Evolutionary conservation across 53 echinoderm and acorn worm genomes (phyloP), one percentile per base, ranked within the genome.

Genomic region (Hippasteria phrygiana): DNA sequence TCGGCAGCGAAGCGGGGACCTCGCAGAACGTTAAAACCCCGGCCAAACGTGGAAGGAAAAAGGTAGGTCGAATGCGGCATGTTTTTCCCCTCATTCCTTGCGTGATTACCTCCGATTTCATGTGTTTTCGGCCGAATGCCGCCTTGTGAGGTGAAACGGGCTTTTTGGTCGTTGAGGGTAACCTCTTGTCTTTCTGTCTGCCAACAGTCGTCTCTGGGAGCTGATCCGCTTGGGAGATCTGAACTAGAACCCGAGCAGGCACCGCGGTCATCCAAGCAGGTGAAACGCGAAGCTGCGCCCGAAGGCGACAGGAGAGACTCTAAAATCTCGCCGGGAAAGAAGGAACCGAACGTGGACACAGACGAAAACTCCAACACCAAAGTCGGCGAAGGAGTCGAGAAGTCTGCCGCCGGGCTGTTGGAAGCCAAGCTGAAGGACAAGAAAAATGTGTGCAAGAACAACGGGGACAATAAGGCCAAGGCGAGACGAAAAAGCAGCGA

Each of bases 41-140:
- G 39, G 71, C 71, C 27, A 79, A 78, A 79, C 55, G 89, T 4
- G 89, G 89, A 33, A 77, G 89, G 22, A 89, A 70, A 55, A 89
- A 89, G 89, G 89, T 89, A 71, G 42, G 89, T 26, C 3, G 0
- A 34, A 26, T 75, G 24, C 48, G 32, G 17, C 29, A 32, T 12
- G 8, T 67, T 35, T 67, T 16, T 17, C 16, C 3, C 20, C 7
- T 2, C 29, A 34, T 33, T 36, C 13, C 36, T 33, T 4, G 78
- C 78, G 59, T 20, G 59, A 78, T 40, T 37, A 12, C 4, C 53
- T 18, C 14, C 22, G 59, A 78, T 55, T 78, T 78, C 26, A n/a
- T 78, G 11, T 59, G 55, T 78, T 78, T 78, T 34, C 11, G 59
- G 24, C 37, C n/a, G 0, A 59, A 31, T 40, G 27, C 4, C 47